Conservation (phyloP, 2,113 vertebrate genomes). For the Hystrix brachyura region DNA sequence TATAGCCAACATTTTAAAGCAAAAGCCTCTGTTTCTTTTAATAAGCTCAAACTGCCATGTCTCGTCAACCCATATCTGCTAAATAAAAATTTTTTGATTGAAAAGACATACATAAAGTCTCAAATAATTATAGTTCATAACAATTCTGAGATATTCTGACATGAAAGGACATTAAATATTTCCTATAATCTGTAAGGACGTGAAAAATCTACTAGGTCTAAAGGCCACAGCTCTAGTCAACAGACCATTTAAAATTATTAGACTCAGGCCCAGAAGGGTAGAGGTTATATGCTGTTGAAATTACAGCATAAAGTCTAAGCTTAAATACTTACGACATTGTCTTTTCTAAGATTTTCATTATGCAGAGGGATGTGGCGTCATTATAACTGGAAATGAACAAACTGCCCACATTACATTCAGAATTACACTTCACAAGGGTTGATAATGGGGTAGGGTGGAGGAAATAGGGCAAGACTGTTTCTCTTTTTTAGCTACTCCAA, state of each 20-base stretch:
- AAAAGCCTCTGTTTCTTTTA: constrained; percentile 82
- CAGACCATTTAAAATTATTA: constrained; percentile 18
- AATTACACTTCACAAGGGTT: constrained; percentile 28
- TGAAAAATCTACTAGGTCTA: constrained; percentile 61
- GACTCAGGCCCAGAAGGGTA: constrained; percentile 31
- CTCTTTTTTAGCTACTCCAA: constrained; percentile 53
- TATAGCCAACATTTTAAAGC: constrained; percentile 80
- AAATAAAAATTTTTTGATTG: constrained; percentile 73
- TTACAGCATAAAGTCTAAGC: constrained; percentile 58
- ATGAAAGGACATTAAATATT: constrained; percentile 66
- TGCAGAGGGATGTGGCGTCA: constrained; percentile 21
- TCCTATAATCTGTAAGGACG: constrained; percentile 61
- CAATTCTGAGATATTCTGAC: constrained; percentile 65
- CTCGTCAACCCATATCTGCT: constrained; percentile 67
- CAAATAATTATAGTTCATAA: constrained; percentile 78
- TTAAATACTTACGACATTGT: constrained; percentile 19
- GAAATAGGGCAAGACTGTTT: constrained; percentile 41
- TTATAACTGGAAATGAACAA: constrained; percentile 72
- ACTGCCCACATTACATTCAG: constrained; percentile 59
- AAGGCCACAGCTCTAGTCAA: constrained; percentile 71
- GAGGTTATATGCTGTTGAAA: constrained; percentile 67
- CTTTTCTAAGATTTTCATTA: constrained; percentile 63
- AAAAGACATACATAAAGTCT: constrained; percentile 75
- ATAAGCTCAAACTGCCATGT: constrained; percentile 76
- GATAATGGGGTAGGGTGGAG: neutral